Evolutionary conservation across 2,888 invertebrate genomes (phyloP).

Genomic region (Mechanitis messenoides): DNA sequence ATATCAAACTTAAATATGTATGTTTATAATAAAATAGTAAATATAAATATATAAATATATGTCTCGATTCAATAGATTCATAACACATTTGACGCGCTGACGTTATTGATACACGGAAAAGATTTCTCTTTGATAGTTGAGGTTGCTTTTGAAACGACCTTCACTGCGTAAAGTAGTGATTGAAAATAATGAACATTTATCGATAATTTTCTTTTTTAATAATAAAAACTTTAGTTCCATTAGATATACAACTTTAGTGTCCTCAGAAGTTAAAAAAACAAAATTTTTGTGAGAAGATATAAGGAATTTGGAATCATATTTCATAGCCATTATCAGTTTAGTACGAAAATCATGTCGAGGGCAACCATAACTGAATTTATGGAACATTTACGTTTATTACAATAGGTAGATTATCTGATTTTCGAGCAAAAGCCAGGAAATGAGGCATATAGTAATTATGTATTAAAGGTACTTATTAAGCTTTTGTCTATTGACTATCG

Average conservation of each 20-base stretch:
- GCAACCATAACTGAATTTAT: slow-evolving; percentile 5
- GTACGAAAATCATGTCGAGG: not conserved
- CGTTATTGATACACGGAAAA: slow-evolving; percentile 77
- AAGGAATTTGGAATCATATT: not conserved
- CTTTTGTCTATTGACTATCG: slow-evolving; percentile 19
- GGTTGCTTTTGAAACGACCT: slow-evolving; percentile 65
- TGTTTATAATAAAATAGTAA: no score
- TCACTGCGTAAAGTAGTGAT: slow-evolving; percentile 25
- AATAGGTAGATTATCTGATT: slow-evolving; percentile 20
- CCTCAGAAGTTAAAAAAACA: no score
- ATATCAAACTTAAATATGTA: no score
- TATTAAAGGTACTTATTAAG: slow-evolving; percentile 19
- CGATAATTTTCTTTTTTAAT: not conserved
- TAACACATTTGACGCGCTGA: slow-evolving; percentile 45
- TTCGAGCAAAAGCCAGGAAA: slow-evolving; percentile 24
- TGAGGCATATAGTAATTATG: slow-evolving; percentile 21
- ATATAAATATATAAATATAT: no score
- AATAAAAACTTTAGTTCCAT: no score
- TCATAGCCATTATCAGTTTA: slow-evolving; percentile 3
- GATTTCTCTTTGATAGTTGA: slow-evolving; percentile 78
- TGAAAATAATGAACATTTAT: not conserved
- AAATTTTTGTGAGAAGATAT: no score
- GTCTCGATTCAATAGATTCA: no score
- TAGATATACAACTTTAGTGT: no score
- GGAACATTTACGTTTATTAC: slow-evolving; percentile 11